Evolutionary conservation across 2,888 invertebrate genomes (phyloP).

Genomic region (Andrena marginata): DNA sequence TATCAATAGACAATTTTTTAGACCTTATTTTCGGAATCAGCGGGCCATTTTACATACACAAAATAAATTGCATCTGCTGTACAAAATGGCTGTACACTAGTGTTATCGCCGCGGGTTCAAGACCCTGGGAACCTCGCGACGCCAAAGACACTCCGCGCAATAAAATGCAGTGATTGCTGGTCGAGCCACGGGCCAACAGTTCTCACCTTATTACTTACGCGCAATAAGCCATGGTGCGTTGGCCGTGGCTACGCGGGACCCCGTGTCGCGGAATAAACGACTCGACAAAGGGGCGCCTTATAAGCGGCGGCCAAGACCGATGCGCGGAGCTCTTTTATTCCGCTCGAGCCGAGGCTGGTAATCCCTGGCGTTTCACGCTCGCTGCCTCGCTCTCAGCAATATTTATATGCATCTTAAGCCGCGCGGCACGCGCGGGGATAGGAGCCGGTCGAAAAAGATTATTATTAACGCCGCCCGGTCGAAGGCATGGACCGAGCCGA

Average conservation of each 20-base stretch:
- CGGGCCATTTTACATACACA: no score
- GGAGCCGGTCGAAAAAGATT: conserved; percentile 71
- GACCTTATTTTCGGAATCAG: no score
- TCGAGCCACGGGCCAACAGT: conserved; percentile 37
- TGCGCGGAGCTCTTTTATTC: conserved; percentile 63
- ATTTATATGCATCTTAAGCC: conserved; percentile 74
- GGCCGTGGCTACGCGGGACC: conserved; percentile 8
- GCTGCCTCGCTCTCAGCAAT: conserved; percentile 62
- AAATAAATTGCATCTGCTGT: no score
- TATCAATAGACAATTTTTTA: no score
- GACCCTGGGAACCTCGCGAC: background rate
- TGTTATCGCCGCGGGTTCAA: background rate
- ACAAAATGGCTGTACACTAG: no score
- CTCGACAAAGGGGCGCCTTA: conserved; percentile 56
- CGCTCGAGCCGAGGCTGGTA: conserved; percentile 44
- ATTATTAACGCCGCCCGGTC: conserved; percentile 73
- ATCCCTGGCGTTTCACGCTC: conserved; percentile 70
- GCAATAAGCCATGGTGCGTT: conserved; percentile 31
- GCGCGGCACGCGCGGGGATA: conserved; percentile 53
- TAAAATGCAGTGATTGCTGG: conserved; percentile 29
- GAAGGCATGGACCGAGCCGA: conserved; percentile 77
- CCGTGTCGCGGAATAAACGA: conserved; percentile 51
- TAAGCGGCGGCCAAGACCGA: conserved; percentile 62
- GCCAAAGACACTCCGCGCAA: background rate
- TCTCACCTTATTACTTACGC: conserved; percentile 70